Conservation (phyloP, 1,140 invertebrate species). For the Pseudomyrmex flavicornis region DNA sequence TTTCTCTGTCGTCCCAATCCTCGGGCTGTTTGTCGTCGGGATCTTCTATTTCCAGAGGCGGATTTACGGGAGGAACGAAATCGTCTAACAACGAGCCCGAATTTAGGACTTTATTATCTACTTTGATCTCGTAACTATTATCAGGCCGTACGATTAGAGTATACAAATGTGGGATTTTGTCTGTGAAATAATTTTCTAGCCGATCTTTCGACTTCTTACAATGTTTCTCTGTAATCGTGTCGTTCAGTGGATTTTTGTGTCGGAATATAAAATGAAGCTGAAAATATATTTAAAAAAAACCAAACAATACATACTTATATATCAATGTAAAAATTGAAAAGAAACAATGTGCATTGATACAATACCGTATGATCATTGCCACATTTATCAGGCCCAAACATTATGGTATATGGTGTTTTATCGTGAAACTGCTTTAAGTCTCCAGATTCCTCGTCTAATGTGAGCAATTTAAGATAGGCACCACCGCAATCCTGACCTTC, state of each 20-base stretch:
- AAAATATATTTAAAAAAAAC: constrained; percentile 68
- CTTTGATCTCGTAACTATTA: constrained; percentile 90
- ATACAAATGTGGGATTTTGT: constrained; percentile 98
- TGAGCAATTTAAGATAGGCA: constrained; percentile 97
- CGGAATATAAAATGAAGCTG: constrained; percentile 98
- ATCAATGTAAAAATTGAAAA: no score
- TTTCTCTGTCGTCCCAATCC: constrained; percentile 99
- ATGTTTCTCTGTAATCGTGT: constrained; percentile 95
- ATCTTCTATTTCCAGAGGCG: constrained; percentile 98
- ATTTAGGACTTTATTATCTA: constrained; percentile 93
- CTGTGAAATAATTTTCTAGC: constrained; percentile 96
- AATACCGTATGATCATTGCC: constrained; percentile 95
- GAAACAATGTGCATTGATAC: background rate
- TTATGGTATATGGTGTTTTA: constrained; percentile 98
- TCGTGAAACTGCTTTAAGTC: constrained; percentile 96
- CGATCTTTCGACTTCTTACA: constrained; percentile 95
- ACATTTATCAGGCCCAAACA: constrained; percentile 99
- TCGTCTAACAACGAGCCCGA: constrained; percentile 95
- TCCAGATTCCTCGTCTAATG: constrained; percentile 87
- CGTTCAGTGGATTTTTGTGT: constrained; percentile 97
- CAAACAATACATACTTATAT: background rate
- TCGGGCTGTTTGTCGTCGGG: constrained; percentile 95
- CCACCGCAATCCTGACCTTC: constrained; percentile 99
- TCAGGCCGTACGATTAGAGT: constrained; percentile 95
- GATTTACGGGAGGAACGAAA: constrained; percentile 97